Evolutionary conservation across 2,888 invertebrate species (phyloP).

Genomic region (Leptopterna dolabrata): DNA sequence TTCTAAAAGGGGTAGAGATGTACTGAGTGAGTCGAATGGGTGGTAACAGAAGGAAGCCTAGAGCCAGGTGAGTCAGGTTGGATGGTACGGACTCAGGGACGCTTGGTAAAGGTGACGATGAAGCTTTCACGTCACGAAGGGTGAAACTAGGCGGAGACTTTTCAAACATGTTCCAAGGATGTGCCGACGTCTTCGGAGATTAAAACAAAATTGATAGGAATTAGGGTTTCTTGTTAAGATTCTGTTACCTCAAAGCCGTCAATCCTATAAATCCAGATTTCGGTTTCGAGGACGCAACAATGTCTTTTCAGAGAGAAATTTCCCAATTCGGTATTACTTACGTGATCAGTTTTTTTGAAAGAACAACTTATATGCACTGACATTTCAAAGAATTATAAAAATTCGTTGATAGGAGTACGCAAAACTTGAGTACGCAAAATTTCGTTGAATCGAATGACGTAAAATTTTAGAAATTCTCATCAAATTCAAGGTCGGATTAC

Average conservation of each 20-base stretch:
- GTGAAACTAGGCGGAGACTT: neutral
- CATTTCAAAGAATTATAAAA: no score
- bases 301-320: neutral
- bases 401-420: no score
- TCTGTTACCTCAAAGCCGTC: neutral
- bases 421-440: no score
- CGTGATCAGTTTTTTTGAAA: no score
- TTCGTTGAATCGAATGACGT: no score
- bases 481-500: no score
- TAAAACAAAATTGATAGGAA: neutral
- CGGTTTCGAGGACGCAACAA: neutral
- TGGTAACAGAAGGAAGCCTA: neutral
- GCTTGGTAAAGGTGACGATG: constrained; percentile 4
- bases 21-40: constrained; percentile 6
- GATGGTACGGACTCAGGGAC: neutral
- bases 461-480: no score
- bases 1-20: constrained; percentile 9
- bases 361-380: no score
- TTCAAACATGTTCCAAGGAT: neutral
- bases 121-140: constrained; percentile 27
- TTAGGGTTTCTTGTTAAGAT: neutral
- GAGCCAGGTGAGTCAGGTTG: neutral
- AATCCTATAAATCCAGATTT: neutral
- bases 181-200: neutral
- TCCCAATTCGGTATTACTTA: no score